Conservation (phyloP, 2,888 invertebrate genomes). For the Drosophila fungiperda region DNA sequence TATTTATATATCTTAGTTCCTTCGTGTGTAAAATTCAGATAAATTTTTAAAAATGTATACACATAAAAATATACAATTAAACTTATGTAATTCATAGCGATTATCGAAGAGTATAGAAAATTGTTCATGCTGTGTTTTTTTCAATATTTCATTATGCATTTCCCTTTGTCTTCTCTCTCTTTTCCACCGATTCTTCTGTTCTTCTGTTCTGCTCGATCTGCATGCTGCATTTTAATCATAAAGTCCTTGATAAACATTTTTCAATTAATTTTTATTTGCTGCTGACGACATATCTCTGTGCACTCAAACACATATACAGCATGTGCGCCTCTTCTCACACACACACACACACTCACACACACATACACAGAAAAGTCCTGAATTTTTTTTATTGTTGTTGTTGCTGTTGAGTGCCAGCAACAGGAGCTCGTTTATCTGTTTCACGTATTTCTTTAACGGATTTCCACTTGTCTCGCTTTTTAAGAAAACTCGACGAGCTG, state of each 20-base stretch:
- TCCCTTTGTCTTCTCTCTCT: constrained; percentile 17
- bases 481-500: constrained; percentile 74
- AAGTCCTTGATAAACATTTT: constrained; percentile 81
- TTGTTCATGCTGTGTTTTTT: background rate
- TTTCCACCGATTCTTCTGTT: constrained; percentile 9
- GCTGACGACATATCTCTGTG: constrained; percentile 74
- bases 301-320: constrained; percentile 19
- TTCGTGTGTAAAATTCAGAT: too few species aligned
- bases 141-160: background rate
- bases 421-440: constrained; percentile 68
- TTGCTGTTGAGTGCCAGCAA: constrained; percentile 39
- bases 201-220: constrained; percentile 3
- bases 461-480: constrained; percentile 77
- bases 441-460: constrained; percentile 76
- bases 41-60: too few species aligned
- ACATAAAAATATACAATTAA: too few species aligned
- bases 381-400: constrained; percentile 19
- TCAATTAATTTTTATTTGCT: constrained; percentile 81
- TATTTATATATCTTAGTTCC: too few species aligned
- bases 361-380: background rate
- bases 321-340: background rate
- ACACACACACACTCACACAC: constrained; percentile 9
- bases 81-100: background rate
- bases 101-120: background rate
- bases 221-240: constrained; percentile 66